Percentiles rank a stretch among this genome's conserved stretches.
These are phyloP conservation scores for Orthosia cruda DNA, from an alignment of 2,888 invertebrate species.

Conservation along the genomic window DNA sequence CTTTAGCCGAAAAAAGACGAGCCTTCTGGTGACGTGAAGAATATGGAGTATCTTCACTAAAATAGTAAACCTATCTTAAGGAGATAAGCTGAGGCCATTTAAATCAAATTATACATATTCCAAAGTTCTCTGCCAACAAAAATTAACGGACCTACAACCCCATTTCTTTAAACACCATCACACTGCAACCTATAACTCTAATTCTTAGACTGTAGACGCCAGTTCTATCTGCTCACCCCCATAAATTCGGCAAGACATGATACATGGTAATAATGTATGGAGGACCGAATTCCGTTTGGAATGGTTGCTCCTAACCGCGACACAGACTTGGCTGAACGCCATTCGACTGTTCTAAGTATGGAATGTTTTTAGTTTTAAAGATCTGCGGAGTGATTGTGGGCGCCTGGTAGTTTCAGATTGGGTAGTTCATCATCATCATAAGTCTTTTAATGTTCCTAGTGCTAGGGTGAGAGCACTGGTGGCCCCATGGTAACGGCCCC, in stretches of 20 bases:
- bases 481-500: too few relatives aligned
- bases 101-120: not conserved
- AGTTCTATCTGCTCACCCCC: constrained; percentile 49
- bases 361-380: constrained; percentile 60
- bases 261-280: constrained; percentile 69
- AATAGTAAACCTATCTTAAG: not conserved
- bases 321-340: constrained; percentile 68
- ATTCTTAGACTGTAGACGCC: constrained; percentile 60
- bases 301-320: constrained; percentile 61
- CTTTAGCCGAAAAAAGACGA: too few relatives aligned
- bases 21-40: too few relatives aligned
- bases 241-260: constrained; percentile 66
- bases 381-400: constrained; percentile 48
- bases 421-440: not conserved
- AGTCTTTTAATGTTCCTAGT: too few relatives aligned
- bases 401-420: constrained; percentile 13
- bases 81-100: not conserved
- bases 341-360: constrained; percentile 63
- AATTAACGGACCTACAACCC: constrained; percentile 4
- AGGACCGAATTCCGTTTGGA: constrained; percentile 59
- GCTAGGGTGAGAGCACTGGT: too few relatives aligned
- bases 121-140: not conserved
- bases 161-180: constrained; percentile 32
- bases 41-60: not conserved
- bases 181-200: constrained; percentile 44